Base-by-base conservation (phyloP, 2,797 vertebrate genomes). In the Urosaurus nigricauda region DNA sequence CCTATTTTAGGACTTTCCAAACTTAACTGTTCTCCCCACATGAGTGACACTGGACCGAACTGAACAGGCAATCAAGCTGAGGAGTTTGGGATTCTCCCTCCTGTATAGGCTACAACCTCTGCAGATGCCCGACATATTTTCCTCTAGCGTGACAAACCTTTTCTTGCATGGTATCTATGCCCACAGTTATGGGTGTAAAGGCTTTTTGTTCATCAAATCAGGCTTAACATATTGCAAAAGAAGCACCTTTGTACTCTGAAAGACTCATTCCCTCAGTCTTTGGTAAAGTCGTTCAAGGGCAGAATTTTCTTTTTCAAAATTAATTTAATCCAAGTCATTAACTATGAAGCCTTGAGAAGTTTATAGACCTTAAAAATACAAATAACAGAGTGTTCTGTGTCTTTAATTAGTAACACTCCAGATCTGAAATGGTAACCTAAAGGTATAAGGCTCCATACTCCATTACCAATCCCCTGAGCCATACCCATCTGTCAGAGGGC, bases 271-370 rank as follows among this genome's bases (percentile, higher is more conserved):
- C 47, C 79, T 93, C 81, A 87, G 81, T 63, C 80, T 90, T 93
- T 85, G 88, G 65, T 90, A 91, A 94, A 94, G 91, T 91, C 86
- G 68, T 85, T 94, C 90, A 93, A 95, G 94, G 94, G 92, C 93
- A 96, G 88, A 92, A 11, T 1, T 92, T 91, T 81, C 85, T 94
- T 75, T 93, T 95, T 93, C 93, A 93, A 90, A 94, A 95, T 93
- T 92, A 95, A 94, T 95, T 94, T 95, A 93, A 94, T 93, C 92
- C 94, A 95, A 93, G 89, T 88, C 94, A 95, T 96, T 96, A 96
- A 96, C 91, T 93, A 94, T 91, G 90, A 94, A 93, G 88, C 90
- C 92, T 89, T 88, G 89, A 94, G 94, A 95, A 94, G 85, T 95
- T 94, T 96, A 94, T 94, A 94, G 93, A 94, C 93, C 90, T 95